A percentile compares a stretch with the other conserved stretches of the same genome.
phyloP scores from a whole-genome alignment of 2,888 invertebrate species.

The Agrochola litura region DNA sequence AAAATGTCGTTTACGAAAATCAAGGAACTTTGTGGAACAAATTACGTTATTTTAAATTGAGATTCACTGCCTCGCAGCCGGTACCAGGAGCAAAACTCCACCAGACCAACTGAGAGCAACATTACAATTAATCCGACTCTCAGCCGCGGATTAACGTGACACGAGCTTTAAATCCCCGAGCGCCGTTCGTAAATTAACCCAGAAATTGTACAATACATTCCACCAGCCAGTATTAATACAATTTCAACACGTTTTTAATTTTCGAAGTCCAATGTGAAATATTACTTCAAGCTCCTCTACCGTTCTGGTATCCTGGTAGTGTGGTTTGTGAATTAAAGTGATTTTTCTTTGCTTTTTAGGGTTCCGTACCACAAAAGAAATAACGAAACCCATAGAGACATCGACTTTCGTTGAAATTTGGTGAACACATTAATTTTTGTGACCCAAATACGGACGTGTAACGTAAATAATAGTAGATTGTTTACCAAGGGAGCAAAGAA shows the following conservation, averaged over 20 bases:
- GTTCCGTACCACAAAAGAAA: too few relatives aligned
- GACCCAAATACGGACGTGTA: too few relatives aligned
- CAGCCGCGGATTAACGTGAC: conserved; percentile 61
- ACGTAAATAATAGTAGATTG: too few relatives aligned
- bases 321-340: conserved; percentile 17
- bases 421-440: too few relatives aligned
- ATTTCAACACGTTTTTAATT: conserved; percentile 64
- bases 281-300: conserved; percentile 38
- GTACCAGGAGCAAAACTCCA: conserved; percentile 38
- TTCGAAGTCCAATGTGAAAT: conserved; percentile 50
- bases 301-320: conserved; percentile 46
- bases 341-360: background rate
- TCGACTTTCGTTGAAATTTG: too few relatives aligned
- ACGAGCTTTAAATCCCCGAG: conserved; percentile 62
- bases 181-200: conserved; percentile 62
- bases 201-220: conserved; percentile 64
- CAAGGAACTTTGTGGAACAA: conserved; percentile 26
- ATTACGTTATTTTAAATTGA: conserved; percentile 40
- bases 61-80: conserved; percentile 28
- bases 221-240: conserved; percentile 56
- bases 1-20: conserved; percentile 22
- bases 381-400: too few relatives aligned
- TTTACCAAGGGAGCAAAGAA: too few relatives aligned
- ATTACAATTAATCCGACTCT: conserved; percentile 65
- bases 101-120: conserved; percentile 44